A percentile compares a stretch with the other conserved stretches of the same genome.
Evolutionary conservation across 2,113 vertebrate genomes (phyloP).

Genomic region (Formicarius rufipectus): DNA sequence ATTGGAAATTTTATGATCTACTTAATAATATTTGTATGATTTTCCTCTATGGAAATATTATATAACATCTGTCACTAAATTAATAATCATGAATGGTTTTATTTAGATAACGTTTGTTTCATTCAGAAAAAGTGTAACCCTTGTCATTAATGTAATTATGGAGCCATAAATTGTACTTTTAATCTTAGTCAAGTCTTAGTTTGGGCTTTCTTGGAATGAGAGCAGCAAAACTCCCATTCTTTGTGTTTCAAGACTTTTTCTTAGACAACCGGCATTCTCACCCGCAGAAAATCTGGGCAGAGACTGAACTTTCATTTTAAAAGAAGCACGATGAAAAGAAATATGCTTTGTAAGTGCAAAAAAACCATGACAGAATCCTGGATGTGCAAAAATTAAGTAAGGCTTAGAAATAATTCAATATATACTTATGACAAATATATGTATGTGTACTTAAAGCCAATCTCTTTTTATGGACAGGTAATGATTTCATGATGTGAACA

Average conservation of each 20-base stretch:
- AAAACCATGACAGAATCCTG: background rate
- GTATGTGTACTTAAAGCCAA: background rate
- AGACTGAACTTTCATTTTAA: background rate
- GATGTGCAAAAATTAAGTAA: conserved; percentile 28
- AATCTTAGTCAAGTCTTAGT: background rate
- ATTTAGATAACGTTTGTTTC: background rate
- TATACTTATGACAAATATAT: background rate
- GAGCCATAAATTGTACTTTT: background rate
- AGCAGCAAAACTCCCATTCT: background rate
- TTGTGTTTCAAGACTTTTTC: background rate
- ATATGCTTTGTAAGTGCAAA: conserved; percentile 10
- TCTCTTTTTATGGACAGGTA: conserved; percentile 69
- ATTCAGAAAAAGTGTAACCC: background rate
- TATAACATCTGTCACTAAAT: background rate
- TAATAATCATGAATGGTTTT: background rate
- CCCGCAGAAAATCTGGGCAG: background rate
- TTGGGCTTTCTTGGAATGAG: background rate
- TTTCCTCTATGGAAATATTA: background rate
- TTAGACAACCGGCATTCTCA: background rate
- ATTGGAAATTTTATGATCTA: background rate
- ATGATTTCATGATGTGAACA: conserved; percentile 69
- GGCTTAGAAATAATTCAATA: background rate
- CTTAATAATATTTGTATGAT: background rate
- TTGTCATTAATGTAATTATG: background rate
- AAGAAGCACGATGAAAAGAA: background rate